These are phyloP conservation scores for Pararge aegeria DNA, from an alignment of 1,140 invertebrate species.

Conservation along the genomic window DNA sequence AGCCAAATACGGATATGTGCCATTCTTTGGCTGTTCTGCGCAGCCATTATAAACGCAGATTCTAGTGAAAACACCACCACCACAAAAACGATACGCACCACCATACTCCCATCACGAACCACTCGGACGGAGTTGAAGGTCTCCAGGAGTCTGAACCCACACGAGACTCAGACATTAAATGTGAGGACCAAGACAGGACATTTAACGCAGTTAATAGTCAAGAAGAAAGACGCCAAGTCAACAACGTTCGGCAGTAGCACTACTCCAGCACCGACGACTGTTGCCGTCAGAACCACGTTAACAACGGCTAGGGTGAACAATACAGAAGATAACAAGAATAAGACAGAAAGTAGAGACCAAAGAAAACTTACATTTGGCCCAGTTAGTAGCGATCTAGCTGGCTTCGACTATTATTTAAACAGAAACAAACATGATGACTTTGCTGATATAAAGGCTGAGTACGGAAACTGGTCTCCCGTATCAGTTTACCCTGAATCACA, in stretches of 20 bases:
- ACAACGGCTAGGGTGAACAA: constrained; percentile 40
- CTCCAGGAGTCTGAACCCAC: constrained; percentile 86
- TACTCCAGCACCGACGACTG: constrained; percentile 53
- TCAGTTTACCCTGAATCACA: constrained; percentile 74
- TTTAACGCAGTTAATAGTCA: constrained; percentile 88
- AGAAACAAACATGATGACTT: constrained; percentile 70
- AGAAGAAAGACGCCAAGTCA: constrained; percentile 81
- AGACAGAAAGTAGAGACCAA: constrained; percentile 65
- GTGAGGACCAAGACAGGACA: constrained; percentile 87
- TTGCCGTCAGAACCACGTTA: constrained; percentile 47
- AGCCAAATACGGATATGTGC: constrained; percentile 54
- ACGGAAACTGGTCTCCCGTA: constrained; percentile 78
- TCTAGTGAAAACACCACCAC: constrained; percentile 58
- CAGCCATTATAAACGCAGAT: constrained; percentile 38
- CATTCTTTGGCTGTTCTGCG: constrained; percentile 59
- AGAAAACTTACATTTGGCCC: constrained; percentile 63
- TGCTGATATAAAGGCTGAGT: constrained; percentile 73
- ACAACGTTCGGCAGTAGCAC: constrained; percentile 52
- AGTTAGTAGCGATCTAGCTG: constrained; percentile 65
- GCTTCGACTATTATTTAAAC: constrained; percentile 73
- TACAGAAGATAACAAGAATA: constrained; percentile 56
- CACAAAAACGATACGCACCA: constrained; percentile 65
- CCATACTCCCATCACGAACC: constrained; percentile 68
- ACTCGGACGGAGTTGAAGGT: constrained; percentile 89
- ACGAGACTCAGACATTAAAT: constrained; percentile 86